Evolutionary conservation across 2,797 vertebrate genomes (phyloP).

Genomic region (Sebastes cheni): DNA sequence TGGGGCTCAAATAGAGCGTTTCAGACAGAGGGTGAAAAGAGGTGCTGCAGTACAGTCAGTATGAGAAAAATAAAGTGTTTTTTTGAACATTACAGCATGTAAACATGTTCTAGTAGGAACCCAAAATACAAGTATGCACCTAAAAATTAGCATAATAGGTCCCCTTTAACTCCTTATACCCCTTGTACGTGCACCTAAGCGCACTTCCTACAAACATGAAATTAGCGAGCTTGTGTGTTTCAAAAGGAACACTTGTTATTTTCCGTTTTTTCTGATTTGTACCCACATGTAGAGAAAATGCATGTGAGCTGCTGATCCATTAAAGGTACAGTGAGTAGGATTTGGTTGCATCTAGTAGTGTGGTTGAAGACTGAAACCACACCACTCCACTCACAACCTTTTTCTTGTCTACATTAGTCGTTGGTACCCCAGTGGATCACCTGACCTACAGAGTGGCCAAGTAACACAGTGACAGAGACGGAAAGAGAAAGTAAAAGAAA

Average conservation of each 20-base stretch:
- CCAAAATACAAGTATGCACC: too few species aligned
- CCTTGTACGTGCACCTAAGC: not conserved
- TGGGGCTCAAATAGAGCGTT: too few species aligned
- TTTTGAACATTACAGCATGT: too few species aligned
- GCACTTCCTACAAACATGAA: not conserved
- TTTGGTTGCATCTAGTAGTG: too few species aligned
- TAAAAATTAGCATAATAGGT: too few species aligned
- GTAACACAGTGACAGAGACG: not conserved
- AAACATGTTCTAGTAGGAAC: too few species aligned
- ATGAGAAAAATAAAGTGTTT: too few species aligned
- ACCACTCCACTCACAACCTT: too few species aligned
- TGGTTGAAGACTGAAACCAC: too few species aligned
- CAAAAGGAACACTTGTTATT: not conserved
- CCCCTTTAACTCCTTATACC: too few species aligned
- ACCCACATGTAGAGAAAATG: not conserved
- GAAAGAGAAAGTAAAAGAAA: constrained; percentile 25
- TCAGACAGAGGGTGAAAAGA: too few species aligned
- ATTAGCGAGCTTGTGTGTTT: not conserved
- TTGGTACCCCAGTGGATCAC: not conserved
- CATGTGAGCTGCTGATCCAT: not conserved
- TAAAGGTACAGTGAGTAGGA: not conserved
- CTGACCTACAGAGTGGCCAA: constrained; percentile 18
- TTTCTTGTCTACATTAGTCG: not conserved
- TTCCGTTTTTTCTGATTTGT: not conserved
- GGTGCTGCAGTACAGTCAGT: accelerated